phyloP scores from a whole-genome alignment of 2,888 invertebrate species.

The Drosophila yooni region DNA sequence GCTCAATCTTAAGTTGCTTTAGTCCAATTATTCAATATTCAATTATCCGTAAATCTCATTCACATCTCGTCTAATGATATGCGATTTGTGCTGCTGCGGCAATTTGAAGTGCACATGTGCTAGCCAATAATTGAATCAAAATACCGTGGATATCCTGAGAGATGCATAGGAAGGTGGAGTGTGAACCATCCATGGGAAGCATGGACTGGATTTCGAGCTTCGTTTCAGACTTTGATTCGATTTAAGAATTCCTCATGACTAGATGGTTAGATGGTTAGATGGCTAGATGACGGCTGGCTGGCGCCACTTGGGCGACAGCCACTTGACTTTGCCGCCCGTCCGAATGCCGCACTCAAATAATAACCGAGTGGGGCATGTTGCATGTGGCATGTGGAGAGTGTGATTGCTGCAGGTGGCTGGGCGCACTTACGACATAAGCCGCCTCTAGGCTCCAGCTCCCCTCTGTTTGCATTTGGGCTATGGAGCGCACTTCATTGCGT shows the following conservation, averaged over 20 bases:
- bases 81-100: constrained; percentile 8
- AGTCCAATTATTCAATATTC: not conserved
- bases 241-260: constrained; percentile 28
- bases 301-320: constrained; percentile 32
- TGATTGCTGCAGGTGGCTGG: constrained; percentile 21
- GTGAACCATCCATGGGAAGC: not conserved
- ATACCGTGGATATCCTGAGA: constrained; percentile 11
- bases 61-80: constrained; percentile 3
- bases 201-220: constrained; percentile 35
- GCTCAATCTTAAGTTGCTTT: not conserved
- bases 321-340: constrained; percentile 48
- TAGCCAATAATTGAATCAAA: constrained; percentile 53
- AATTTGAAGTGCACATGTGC: constrained; percentile 31
- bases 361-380: not conserved
- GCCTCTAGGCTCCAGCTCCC: constrained; percentile 10
- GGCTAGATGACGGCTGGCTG: constrained; percentile 17
- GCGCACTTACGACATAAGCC: constrained; percentile 14
- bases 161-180: not conserved
- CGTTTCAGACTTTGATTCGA: constrained; percentile 44
- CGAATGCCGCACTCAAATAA: constrained; percentile 4
- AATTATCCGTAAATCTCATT: constrained; percentile 10
- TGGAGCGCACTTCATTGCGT: constrained; percentile 57
- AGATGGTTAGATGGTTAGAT: not conserved
- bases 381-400: not conserved
- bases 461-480: constrained; percentile 59